Conservation (phyloP, 1,140 invertebrate genomes). For the Trissolcus basalis region DNA sequence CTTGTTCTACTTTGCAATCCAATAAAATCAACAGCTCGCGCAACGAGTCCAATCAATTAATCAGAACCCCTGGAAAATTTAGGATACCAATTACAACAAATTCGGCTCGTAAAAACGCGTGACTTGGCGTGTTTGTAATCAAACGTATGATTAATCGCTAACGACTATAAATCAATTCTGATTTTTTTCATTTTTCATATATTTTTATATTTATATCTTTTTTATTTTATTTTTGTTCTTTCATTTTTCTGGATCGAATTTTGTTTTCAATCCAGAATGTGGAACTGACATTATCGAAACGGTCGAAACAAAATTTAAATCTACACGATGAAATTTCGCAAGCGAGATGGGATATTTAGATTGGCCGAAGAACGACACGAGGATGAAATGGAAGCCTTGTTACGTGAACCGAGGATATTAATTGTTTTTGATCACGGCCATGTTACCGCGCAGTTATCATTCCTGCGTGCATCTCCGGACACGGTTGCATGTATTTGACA, state of each 20-base stretch:
- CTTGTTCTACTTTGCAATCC: slow-evolving; percentile 27
- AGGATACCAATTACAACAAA: slow-evolving; percentile 17
- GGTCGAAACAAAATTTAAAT: slow-evolving; percentile 16
- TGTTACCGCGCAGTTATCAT: slow-evolving; percentile 32
- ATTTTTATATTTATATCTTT: too few relatives aligned
- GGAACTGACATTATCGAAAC: not conserved
- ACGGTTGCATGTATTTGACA: slow-evolving; percentile 38
- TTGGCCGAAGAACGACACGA: slow-evolving; percentile 3
- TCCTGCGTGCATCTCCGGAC: slow-evolving; percentile 22
- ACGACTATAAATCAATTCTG: too few relatives aligned
- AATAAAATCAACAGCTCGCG: slow-evolving; percentile 23
- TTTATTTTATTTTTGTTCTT: too few relatives aligned
- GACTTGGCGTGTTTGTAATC: slow-evolving; percentile 7
- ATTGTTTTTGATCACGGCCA: slow-evolving; percentile 44
- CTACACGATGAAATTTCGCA: slow-evolving; percentile 14
- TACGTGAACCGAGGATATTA: slow-evolving; percentile 29
- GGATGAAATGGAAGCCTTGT: slow-evolving; percentile 19
- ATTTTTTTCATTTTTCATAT: too few relatives aligned
- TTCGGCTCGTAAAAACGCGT: slow-evolving; percentile 1
- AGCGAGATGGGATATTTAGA: slow-evolving; percentile 18
- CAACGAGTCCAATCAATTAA: slow-evolving; percentile 13
- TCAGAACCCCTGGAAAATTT: slow-evolving; percentile 15
- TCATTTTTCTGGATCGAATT: too few relatives aligned
- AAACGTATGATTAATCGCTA: slow-evolving; percentile 6
- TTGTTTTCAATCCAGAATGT: too few relatives aligned